A percentile compares a stretch with the other conserved stretches of the same genome.
Evolutionary conservation across 2,113 vertebrate species (phyloP).

Genomic region (Corythaeola cristata): DNA sequence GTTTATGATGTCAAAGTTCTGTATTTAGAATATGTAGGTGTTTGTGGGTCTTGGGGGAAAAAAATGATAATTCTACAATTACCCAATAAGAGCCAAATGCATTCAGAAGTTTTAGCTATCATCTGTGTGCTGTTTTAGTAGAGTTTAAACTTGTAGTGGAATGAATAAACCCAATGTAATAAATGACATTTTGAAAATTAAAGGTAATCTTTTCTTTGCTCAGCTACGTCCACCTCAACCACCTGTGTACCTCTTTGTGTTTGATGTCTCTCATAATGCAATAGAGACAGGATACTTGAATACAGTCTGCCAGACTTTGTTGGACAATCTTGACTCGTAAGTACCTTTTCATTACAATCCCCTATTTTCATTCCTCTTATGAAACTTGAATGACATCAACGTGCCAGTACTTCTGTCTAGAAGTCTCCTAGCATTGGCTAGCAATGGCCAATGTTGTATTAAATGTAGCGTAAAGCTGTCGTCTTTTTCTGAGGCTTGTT

Average conservation of each 20-base stretch:
- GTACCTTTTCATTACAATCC: constrained; percentile 57
- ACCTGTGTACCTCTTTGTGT: constrained; percentile 93
- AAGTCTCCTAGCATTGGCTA: not conserved
- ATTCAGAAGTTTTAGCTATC: not conserved
- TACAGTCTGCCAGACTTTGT: constrained; percentile 89
- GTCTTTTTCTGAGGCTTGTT: not conserved
- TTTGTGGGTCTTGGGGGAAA: not conserved
- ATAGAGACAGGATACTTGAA: constrained; percentile 94
- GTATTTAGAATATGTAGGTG: not conserved
- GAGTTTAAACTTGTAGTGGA: not conserved
- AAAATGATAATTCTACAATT: not conserved
- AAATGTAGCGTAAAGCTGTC: not conserved
- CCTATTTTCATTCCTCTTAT: not conserved
- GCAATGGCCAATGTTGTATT: not conserved
- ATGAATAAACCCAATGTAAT: not conserved
- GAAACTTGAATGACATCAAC: not conserved
- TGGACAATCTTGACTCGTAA: constrained; percentile 94
- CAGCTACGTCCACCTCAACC: constrained; percentile 95
- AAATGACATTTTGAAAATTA: not conserved
- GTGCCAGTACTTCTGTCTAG: not conserved
- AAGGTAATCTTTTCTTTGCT: constrained; percentile 12
- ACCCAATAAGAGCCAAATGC: not conserved
- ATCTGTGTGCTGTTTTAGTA: not conserved
- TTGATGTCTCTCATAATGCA: constrained; percentile 96
- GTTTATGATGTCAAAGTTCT: not conserved